These are phyloP conservation scores for Cinclus cinclus DNA, from an alignment of 2,113 vertebrate genomes.

Conservation along the genomic window DNA sequence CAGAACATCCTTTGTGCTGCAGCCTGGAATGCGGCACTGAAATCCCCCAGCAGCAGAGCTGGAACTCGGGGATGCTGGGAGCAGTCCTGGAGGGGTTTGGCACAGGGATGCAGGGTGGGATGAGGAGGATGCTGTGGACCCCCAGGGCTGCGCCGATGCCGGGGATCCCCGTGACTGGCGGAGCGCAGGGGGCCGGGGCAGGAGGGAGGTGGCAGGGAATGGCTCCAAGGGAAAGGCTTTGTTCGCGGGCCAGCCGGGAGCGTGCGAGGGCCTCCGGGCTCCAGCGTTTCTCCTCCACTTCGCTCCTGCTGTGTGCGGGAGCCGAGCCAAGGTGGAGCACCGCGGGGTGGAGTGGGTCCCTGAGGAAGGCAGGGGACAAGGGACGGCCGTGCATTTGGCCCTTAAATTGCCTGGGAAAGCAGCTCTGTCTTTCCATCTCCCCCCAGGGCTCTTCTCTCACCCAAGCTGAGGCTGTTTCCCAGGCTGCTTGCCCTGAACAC, in stretches of 20 bases:
- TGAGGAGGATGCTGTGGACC: neutral
- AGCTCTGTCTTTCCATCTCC: neutral
- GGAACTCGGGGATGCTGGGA: neutral
- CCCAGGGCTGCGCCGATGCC: neutral
- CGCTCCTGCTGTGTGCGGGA: slow-evolving; percentile 44
- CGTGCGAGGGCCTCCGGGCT: slow-evolving; percentile 11
- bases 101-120: neutral
- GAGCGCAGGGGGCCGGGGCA: neutral
- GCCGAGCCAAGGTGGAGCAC: slow-evolving; percentile 46
- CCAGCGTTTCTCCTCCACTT: slow-evolving; percentile 29
- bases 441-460: neutral
- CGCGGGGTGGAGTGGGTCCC: slow-evolving; percentile 41
- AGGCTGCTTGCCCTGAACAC: neutral
- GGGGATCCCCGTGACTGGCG: neutral
- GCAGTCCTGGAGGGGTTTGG: rapidly evolving
- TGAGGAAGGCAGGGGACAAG: slow-evolving; percentile 20
- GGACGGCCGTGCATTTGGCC: neutral
- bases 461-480: neutral
- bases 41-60: neutral
- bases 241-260: slow-evolving; percentile 24
- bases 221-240: slow-evolving; percentile 40
- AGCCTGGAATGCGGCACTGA: rapidly evolving
- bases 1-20: neutral
- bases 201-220: neutral
- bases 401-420: slow-evolving; percentile 47